Percentiles rank a stretch among this genome's conserved stretches.
phyloP scores from a whole-genome alignment of 2,797 vertebrate genomes.

The Euthynnus affinis region DNA sequence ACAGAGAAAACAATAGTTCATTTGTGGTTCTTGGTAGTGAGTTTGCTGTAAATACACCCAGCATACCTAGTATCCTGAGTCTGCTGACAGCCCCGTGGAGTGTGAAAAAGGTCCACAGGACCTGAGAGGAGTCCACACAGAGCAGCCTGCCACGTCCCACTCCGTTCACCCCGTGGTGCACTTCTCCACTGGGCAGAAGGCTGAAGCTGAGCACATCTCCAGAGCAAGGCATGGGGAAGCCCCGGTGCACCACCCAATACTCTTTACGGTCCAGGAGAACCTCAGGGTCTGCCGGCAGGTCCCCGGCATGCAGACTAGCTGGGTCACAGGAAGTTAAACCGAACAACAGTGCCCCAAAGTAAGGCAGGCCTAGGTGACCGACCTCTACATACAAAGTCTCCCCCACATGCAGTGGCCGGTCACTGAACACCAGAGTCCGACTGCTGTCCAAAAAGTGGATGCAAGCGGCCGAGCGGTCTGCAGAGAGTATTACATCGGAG shows the following conservation, averaged over 20 bases:
- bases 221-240: conserved; percentile 90
- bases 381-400: conserved; percentile 96
- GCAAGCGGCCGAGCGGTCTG: conserved; percentile 93
- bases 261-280: conserved; percentile 97
- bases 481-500: conserved; percentile 92
- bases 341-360: conserved; percentile 93
- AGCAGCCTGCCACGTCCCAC: conserved; percentile 92
- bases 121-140: conserved; percentile 96
- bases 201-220: conserved; percentile 96
- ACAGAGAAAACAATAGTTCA: not conserved
- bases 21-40: not conserved
- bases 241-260: conserved; percentile 97
- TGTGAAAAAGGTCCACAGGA: conserved; percentile 97
- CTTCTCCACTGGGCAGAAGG: conserved; percentile 93
- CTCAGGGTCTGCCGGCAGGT: conserved; percentile 94
- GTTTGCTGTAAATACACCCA: not conserved
- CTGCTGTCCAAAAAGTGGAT: conserved; percentile 95
- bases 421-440: conserved; percentile 95
- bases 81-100: conserved; percentile 95
- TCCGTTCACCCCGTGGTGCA: conserved; percentile 94
- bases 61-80: conserved; percentile 94
- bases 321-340: conserved; percentile 98
- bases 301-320: conserved; percentile 89
- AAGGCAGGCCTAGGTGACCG: conserved; percentile 93
- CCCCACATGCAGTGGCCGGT: conserved; percentile 92